Evolutionary conservation across 2,888 invertebrate genomes (phyloP).

Genomic region (Bombylius discolor): DNA sequence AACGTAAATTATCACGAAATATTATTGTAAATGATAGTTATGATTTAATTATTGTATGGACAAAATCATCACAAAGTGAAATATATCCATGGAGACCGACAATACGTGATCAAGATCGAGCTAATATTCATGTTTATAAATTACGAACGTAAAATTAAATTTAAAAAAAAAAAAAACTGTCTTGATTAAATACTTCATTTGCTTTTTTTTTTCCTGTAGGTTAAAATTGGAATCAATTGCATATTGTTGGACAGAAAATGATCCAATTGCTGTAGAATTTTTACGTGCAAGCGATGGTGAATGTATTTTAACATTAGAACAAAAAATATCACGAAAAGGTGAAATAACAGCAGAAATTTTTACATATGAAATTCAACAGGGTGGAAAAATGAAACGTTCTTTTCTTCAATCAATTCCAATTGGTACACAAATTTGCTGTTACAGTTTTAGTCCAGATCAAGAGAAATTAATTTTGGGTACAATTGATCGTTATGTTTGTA

Average conservation of each 20-base stretch:
- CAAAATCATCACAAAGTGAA: constrained; percentile 67
- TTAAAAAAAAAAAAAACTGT: neutral
- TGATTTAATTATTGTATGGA: constrained; percentile 64
- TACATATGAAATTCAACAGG: constrained; percentile 41
- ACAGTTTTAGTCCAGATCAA: constrained; percentile 55
- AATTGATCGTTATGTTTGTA: constrained; percentile 69
- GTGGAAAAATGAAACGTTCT: constrained; percentile 46
- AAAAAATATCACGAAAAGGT: constrained; percentile 58
- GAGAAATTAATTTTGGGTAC: constrained; percentile 67
- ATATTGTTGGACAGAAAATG: constrained; percentile 76
- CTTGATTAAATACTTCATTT: neutral
- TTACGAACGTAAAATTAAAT: constrained; percentile 46
- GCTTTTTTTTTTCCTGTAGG: constrained; percentile 33
- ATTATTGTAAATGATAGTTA: constrained; percentile 33
- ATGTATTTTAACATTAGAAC: constrained; percentile 62
- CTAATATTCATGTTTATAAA: constrained; percentile 74
- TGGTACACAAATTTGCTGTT: constrained; percentile 55
- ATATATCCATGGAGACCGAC: constrained; percentile 90
- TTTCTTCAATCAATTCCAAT: constrained; percentile 54
- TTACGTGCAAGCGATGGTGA: constrained; percentile 56
- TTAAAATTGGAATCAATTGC: constrained; percentile 60
- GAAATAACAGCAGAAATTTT: constrained; percentile 61
- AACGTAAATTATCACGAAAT: constrained; percentile 29
- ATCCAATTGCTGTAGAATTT: constrained; percentile 70
- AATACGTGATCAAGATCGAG: constrained; percentile 68